Base-by-base conservation (phyloP, 2,797 vertebrate species). In the Chromis chromis region DNA sequence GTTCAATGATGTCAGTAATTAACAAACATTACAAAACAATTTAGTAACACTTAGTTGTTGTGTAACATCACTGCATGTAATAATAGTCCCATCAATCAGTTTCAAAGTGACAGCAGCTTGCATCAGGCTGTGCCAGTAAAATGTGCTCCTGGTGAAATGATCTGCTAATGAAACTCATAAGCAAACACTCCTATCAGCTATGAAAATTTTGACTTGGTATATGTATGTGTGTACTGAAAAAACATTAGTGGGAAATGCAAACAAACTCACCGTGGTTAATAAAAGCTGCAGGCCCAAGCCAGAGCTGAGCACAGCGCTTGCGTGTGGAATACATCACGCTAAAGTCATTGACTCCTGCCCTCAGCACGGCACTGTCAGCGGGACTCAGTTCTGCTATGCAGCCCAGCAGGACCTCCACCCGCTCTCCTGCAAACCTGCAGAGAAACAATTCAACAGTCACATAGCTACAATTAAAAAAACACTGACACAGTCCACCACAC, bases 321-420 rank as follows among this genome's bases (percentile, higher is more conserved):
- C 96, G 95, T 0, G 97, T 98, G 1, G 97, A 98, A 89, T 98
- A 98, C 97, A 98, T 98, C 71, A 98, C 95, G 59, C 97, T 98
- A 93, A 98, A 98, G 90, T 98, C 97, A 0, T 98, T 98, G 74
- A 97, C 96, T 0, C 97, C 97, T 0, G 96, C 91, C 64, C 95
- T 86, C 50, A 98, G 93, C 63, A 98, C 94, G 0, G 93, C 92
- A 40, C 96, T 95, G 40, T 98, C 96, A 0, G 93, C 89, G 4
- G 96, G 95, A 28, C 95, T 96, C 73, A 98, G 93, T 90, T 98
- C 97, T 0, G 97, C 96, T 2, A 97, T 95, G 89, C 97, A 98
- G 63, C 97, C 97, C 79, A 96, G 94, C 78, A 98, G 92, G 61
- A 98, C 94, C 84, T 97, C 96, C 86, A 98, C 91, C 2, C 96